Base-by-base conservation (phyloP, 2,888 invertebrate genomes). In the Aleiodes testaceus region DNA sequence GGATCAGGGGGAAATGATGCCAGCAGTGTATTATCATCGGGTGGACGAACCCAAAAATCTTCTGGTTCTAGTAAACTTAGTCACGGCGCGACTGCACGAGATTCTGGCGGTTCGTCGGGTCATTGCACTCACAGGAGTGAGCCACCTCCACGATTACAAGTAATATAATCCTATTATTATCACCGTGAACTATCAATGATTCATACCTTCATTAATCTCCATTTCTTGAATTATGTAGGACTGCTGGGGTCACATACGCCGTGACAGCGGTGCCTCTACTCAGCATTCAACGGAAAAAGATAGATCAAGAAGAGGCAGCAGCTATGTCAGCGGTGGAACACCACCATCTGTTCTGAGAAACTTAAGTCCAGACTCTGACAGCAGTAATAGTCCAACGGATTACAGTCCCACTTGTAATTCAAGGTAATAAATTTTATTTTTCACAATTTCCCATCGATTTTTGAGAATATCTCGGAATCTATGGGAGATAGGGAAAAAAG, bases 81-180 rank as follows among this genome's bases (percentile, higher is more conserved):
- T 75, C 87, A 87, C 72, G 87, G 87, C 9, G 86, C 87, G 26
- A 87, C 84, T 18, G 86, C 87, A 1, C 81, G 94, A 2, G 95
- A 95, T 86, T 94, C 94, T 0, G 95, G 95, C 30, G 94, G 94
- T 44, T 94, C 94, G 1, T 94, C 94, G 73, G 95, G 94, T 0
- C 95, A 94, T 87, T 95, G 93, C 85, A 94, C 94, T 69, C 94
- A 94, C 86, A 91, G 93, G 75, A 94, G 94, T 82, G 94, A 94
- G 78, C 94, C 94, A n/a, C 91, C 87, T 20, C 84, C 87, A 36
- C 80, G 85, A 74, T 84, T 87, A 81, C 87, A 86, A 79, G 87
- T 87, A 77, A 30, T 36, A 36, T 36, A 36, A 26, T 26, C 26
- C 36, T 36, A 36, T 66, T 50, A 47, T 16, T 66, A 16, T n/a